Conservation (phyloP, 1,140 invertebrate genomes). For the Cecropterus lyciades region DNA sequence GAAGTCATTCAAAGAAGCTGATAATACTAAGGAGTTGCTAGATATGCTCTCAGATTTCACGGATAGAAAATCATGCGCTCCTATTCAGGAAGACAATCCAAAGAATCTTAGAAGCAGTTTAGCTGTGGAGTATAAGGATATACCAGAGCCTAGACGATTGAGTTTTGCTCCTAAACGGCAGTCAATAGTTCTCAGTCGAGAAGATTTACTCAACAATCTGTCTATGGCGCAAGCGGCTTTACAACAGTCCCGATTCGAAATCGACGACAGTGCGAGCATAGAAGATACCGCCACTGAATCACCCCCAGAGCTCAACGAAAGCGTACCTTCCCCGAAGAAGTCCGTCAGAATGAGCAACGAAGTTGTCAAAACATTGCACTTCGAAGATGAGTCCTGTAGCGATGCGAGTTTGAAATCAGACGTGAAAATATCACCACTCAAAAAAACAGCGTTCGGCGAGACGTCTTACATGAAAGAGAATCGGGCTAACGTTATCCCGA, state of each 20-base stretch:
- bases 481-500: constrained; percentile 65
- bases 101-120: constrained; percentile 15
- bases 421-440: constrained; percentile 51
- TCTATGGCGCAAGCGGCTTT: constrained; percentile 62
- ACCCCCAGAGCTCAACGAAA: constrained; percentile 34
- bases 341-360: constrained; percentile 54
- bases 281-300: constrained; percentile 44
- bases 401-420: constrained; percentile 45
- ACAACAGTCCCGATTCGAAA: constrained; percentile 50
- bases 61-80: constrained; percentile 41
- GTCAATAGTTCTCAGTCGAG: constrained; percentile 59
- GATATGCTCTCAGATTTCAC: constrained; percentile 67
- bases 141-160: constrained; percentile 41
- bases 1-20: constrained; percentile 52
- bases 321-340: constrained; percentile 39
- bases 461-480: constrained; percentile 53
- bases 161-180: constrained; percentile 53
- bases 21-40: constrained; percentile 65
- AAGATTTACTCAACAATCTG: constrained; percentile 62
- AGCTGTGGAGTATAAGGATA: constrained; percentile 39
- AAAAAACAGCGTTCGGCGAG: constrained; percentile 64
- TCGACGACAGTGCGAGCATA: constrained; percentile 48
- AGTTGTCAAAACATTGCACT: constrained; percentile 67
- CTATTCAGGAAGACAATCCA: constrained; percentile 4
- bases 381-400: constrained; percentile 58